Conservation (phyloP, 2,797 vertebrate species). For the Artibeus jamaicensis region DNA sequence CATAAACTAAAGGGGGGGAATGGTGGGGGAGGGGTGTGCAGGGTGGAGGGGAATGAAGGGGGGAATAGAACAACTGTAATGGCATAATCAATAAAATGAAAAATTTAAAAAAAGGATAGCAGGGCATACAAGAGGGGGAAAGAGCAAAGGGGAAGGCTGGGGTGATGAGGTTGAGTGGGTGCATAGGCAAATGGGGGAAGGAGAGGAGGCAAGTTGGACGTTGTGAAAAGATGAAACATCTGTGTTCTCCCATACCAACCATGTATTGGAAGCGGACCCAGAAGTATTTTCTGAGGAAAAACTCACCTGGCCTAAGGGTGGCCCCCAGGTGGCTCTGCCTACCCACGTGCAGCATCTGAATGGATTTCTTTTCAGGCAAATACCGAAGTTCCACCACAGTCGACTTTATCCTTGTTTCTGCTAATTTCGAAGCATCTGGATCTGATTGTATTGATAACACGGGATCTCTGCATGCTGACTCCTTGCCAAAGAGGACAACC, state of each 20-base stretch:
- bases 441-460: background rate
- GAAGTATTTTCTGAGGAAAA: slow-evolving; percentile 16
- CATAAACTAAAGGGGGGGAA: too few species aligned
- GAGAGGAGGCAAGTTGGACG: background rate
- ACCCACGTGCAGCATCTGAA: background rate
- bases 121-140: background rate
- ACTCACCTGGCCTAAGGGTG: background rate
- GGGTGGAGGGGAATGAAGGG: too few species aligned
- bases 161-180: background rate
- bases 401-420: background rate
- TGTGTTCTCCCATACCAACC: background rate
- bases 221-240: background rate
- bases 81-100: too few species aligned
- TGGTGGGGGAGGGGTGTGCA: too few species aligned
- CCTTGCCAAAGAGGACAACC: background rate
- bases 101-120: too few species aligned
- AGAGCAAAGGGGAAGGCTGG: background rate
- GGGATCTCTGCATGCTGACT: background rate
- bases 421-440: background rate
- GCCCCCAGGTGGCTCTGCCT: background rate
- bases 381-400: background rate
- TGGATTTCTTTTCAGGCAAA: background rate
- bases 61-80: too few species aligned
- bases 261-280: background rate
- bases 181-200: background rate